phyloP scores from a whole-genome alignment of 2,888 invertebrate species.

The Beris chalybata region DNA sequence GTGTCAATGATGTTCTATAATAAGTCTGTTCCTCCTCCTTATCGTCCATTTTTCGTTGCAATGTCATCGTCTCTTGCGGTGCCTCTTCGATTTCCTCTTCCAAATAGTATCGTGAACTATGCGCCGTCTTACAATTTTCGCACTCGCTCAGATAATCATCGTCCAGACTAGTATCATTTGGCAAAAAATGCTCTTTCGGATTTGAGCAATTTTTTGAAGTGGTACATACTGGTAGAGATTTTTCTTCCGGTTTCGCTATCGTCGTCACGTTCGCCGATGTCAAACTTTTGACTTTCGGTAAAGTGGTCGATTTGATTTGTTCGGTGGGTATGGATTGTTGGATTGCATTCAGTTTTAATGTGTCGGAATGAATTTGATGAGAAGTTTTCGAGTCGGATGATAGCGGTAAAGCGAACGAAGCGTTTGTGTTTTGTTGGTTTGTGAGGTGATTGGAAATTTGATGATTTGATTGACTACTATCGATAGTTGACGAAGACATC shows the following conservation, averaged over 20 bases:
- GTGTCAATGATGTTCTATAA: conserved; percentile 66
- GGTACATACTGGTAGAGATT: conserved; percentile 55
- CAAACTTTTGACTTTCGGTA: conserved; percentile 27
- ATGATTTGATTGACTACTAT: conserved; percentile 6
- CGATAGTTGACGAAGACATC: conserved; percentile 23
- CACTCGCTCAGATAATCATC: conserved; percentile 82
- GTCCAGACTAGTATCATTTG: conserved; percentile 57
- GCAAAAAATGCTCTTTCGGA: conserved; percentile 56
- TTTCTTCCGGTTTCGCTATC: conserved; percentile 30
- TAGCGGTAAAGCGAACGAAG: not conserved
- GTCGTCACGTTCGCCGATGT: conserved; percentile 4
- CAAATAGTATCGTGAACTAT: conserved; percentile 67
- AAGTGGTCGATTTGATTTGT: conserved; percentile 26
- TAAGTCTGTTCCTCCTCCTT: conserved; percentile 58
- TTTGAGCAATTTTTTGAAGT: conserved; percentile 57
- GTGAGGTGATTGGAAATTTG: not conserved
- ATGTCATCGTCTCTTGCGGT: conserved; percentile 69
- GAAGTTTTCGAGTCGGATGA: not conserved
- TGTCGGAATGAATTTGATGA: not conserved
- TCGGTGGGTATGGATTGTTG: conserved; percentile 22
- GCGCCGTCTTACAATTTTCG: conserved; percentile 81
- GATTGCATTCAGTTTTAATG: not conserved
- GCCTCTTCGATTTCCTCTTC: conserved; percentile 60
- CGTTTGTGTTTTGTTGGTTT: not conserved
- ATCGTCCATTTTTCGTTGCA: conserved; percentile 61